Base-by-base conservation (phyloP, 2,888 invertebrate genomes). In the Craniophora ligustri region DNA sequence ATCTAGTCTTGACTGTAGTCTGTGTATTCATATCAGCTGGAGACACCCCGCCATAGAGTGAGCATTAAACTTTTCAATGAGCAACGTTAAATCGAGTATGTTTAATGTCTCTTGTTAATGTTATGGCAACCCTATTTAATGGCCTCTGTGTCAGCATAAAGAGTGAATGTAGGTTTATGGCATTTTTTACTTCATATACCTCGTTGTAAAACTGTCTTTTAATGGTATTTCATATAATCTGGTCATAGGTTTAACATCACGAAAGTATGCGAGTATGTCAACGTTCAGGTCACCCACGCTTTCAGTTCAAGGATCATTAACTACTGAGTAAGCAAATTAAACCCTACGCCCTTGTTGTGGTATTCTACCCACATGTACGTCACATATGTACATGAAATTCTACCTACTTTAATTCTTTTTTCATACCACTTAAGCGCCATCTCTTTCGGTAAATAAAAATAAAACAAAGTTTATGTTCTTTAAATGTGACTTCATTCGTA, bases 161-260 rank as follows among this genome's bases (percentile, higher is more conserved):
- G 26, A 14, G 49, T 1, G n/a, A 66, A 66, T 58, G 26, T 58
- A 44, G 59, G 66, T 61, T 61, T 65, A 61, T 8, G 49, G 28
- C 26, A 14, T 28, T 66, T 61, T 65, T 30, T 18, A 31, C 19
- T n/a, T 18, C 15, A 21, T 35, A 15, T 26, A 26, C 10, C 5
- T 11, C 13, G 31, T 26, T 23, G 31, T 30, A 19, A 46, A 46
- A 38, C 0, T 42, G 39, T 46, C 23, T 46, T 42, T 35, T 21
- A 41, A 7, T 23, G 16, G 26, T 28, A 19, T 26, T 36, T 53
- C 13, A 32, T 21, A 41, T 44, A 36, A 44, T 44, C 48, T 44
- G 40, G 11, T 67, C 45, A n/a, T 53, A 60, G 41, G 60, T 63
- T 53, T 35, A 48, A 30, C 8, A 31, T 44, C 7, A 10, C n/a